Base-by-base conservation (phyloP, 2,888 invertebrate species). In the Sphecodes monilicornis region DNA sequence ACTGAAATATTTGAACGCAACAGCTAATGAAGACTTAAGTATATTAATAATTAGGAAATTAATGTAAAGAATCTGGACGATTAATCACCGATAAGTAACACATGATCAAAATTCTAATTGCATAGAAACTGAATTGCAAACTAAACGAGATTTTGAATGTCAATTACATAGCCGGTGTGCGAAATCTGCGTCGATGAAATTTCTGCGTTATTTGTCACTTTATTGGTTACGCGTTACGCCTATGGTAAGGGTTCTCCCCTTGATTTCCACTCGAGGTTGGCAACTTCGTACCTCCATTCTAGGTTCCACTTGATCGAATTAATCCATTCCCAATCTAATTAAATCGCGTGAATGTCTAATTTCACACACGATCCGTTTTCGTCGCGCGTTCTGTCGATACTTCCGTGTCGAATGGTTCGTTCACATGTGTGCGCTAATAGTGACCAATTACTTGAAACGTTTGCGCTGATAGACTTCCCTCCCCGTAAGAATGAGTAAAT, bases 241-340 rank as follows among this genome's bases (percentile, higher is more conserved):
- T 76, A 86, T 85, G 85, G 46, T 29, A 80, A 79, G 73, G 78
- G 76, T 74, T 82, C 83, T 78, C 80, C 76, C 87, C 88, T 86
- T 88, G 88, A 88, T 88, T 90, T 89, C 86, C 87, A 86, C 89
- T 80, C 76, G 86, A 90, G 79, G 82, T 85, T 88, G 82, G 78
- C 88, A 89, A 89, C 86, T 89, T 89, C 87, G 88, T 87, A 77
- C 74, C 78, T 84, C 76, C 80, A 80, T 80, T 76, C 80, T 68
- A 77, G 86, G 76, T 88, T 85, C 75, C 84, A 87, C 86, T 87
- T 90, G 83, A 90, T 90, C 87, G 87, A 86, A 90, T 90, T 90
- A 90, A 90, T 90, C 86, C 87, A 90, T 90, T 88, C 85, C 86
- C 82, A 89, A 90, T 90, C 82, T 87, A 90, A 90, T 90, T 88